A percentile compares a stretch with the other conserved stretches of the same genome.
Evolutionary conservation across 37 sponge, comb jelly and placozoan genomes (phyloP).

Genomic region (Halisarca cf. caerulea): DNA sequence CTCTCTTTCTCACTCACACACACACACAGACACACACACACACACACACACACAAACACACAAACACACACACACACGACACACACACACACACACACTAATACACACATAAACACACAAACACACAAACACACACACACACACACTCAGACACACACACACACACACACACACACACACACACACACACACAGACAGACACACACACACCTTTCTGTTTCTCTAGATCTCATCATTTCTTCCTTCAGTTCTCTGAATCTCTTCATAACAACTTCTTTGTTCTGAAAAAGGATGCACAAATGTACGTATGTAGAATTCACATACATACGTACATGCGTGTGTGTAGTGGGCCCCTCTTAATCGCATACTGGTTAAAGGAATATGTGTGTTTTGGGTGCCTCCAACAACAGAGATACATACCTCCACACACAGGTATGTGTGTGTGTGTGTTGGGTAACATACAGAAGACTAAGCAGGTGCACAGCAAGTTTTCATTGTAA

Average conservation of each 20-base stretch:
- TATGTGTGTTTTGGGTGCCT: too few species aligned
- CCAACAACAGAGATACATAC: too few species aligned
- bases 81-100: background rate
- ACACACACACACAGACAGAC: slow-evolving; percentile 4
- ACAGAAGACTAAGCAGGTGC: too few species aligned
- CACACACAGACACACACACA: background rate
- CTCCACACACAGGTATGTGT: too few species aligned
- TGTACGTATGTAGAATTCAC: background rate
- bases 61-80: background rate
- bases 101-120: background rate
- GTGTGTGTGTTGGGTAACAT: too few species aligned
- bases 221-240: slow-evolving; percentile 87
- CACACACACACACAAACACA: background rate
- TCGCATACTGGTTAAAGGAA: too few species aligned
- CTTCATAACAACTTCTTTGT: slow-evolving; percentile 57
- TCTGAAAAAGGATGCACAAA: slow-evolving; percentile 20
- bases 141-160: slow-evolving; percentile 26
- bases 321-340: background rate
- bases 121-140: slow-evolving; percentile 10
- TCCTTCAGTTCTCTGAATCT: slow-evolving; percentile 84
- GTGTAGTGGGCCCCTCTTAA: background rate
- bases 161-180: slow-evolving; percentile 15
- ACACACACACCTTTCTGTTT: slow-evolving; percentile 73
- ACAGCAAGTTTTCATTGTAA: too few species aligned
- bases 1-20: background rate